Percentiles rank a stretch among this genome's conserved stretches.
Evolutionary conservation across 2,113 vertebrate genomes (phyloP).

Genomic region (Marmota flaviventris): DNA sequence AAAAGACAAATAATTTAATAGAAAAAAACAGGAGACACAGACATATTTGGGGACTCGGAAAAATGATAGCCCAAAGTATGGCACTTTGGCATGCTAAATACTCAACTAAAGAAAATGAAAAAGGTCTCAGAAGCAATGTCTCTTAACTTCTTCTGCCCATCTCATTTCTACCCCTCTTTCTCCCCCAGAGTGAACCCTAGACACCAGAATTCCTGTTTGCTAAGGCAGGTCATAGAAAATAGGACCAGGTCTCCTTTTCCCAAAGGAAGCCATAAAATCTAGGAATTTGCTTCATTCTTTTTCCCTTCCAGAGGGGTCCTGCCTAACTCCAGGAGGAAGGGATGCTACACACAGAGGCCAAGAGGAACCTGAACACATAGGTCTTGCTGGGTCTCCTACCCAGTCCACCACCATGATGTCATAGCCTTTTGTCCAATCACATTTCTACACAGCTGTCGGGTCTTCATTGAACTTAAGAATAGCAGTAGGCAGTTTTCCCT

Average conservation of each 20-base stretch:
- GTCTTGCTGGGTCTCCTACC: too few relatives aligned
- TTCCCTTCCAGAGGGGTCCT: not conserved
- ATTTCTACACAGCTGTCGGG: not conserved
- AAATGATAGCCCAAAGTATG: not conserved
- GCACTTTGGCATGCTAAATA: not conserved
- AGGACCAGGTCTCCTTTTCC: not conserved
- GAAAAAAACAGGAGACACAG: not conserved
- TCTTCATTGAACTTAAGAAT: not conserved
- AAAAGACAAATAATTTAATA: not conserved
- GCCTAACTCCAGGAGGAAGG: not conserved
- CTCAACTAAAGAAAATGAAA: not conserved
- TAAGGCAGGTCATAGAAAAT: not conserved
- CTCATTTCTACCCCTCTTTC: not conserved
- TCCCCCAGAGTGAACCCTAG: not conserved
- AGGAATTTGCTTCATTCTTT: not conserved
- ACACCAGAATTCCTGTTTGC: not conserved
- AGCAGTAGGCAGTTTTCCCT: not conserved
- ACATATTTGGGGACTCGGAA: not conserved
- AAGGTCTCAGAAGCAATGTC: not conserved
- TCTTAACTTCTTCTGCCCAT: not conserved
- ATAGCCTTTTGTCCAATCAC: not conserved
- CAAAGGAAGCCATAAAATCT: not conserved
- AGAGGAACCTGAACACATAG: not conserved
- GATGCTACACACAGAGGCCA: not conserved
- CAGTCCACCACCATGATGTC: not conserved